Percentiles rank a stretch among this genome's conserved stretches.
phyloP scores from a whole-genome alignment of 2,113 vertebrate species.

The Gulo gulo region DNA sequence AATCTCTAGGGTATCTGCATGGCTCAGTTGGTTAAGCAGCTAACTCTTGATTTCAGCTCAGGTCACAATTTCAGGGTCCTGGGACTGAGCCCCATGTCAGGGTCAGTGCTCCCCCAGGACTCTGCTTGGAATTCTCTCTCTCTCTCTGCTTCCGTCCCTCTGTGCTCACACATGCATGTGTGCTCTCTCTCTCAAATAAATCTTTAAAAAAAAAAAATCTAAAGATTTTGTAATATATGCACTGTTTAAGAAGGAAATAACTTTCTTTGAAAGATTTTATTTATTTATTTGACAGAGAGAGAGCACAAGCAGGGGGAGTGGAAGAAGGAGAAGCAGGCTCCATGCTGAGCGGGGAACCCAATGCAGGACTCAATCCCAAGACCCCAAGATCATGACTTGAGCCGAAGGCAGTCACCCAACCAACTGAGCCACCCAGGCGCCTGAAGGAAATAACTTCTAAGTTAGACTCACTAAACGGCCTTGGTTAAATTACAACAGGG shows the following conservation, averaged over 20 bases:
- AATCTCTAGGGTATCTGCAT: background rate
- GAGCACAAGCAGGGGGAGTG: no score
- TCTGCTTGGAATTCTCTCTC: background rate
- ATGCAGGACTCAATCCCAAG: no score
- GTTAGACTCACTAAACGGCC: background rate
- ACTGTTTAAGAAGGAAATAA: background rate
- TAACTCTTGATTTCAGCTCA: background rate
- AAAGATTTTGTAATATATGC: background rate
- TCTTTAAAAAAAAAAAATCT: background rate
- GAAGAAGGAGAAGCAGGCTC: no score
- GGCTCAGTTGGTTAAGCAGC: background rate
- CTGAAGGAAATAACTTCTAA: background rate
- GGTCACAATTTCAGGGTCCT: background rate
- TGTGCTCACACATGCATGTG: rapidly evolving
- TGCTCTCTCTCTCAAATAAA: background rate
- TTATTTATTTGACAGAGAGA: no score
- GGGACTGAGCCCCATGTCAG: background rate
- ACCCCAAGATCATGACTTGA: no score
- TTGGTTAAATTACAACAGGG: background rate
- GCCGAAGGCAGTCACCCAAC: no score
- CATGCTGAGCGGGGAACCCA: no score
- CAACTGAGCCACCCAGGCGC: no score
- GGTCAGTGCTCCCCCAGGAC: background rate
- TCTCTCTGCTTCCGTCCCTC: background rate
- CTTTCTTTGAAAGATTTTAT: no score